phyloP scores from a whole-genome alignment of 2,113 vertebrate species.

The Furnarius figulus region DNA sequence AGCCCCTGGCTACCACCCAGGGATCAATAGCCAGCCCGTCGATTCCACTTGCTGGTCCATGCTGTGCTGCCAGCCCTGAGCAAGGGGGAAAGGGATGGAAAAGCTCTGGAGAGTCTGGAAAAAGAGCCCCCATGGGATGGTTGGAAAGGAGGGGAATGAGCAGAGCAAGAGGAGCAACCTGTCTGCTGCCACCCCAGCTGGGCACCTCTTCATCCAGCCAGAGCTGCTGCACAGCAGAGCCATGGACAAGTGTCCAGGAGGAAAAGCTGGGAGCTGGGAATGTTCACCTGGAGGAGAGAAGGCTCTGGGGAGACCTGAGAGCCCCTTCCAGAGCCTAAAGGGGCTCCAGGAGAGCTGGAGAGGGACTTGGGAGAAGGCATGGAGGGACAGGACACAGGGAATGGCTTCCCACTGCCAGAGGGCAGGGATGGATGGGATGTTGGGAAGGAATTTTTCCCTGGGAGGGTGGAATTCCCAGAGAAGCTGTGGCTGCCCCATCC shows the following conservation, averaged over 20 bases:
- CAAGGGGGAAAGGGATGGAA: neutral
- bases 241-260: neutral
- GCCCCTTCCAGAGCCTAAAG: neutral
- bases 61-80: neutral
- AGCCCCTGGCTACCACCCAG: neutral
- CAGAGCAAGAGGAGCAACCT: neutral
- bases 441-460: neutral
- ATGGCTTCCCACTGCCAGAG: neutral
- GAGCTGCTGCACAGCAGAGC: neutral
- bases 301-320: rapidly evolving
- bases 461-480: neutral
- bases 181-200: neutral
- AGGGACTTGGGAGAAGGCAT: rapidly evolving
- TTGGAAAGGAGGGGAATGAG: neutral
- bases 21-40: neutral
- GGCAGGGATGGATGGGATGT: rapidly evolving
- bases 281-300: neutral
- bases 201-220: neutral
- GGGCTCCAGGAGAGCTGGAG: neutral
- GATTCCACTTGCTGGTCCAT: neutral
- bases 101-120: neutral
- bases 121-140: neutral
- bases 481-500: neutral
- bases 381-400: neutral
- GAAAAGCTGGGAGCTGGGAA: neutral